Evolutionary conservation across 2,888 invertebrate genomes (phyloP).

Genomic region (Philopedon plagiatum): DNA sequence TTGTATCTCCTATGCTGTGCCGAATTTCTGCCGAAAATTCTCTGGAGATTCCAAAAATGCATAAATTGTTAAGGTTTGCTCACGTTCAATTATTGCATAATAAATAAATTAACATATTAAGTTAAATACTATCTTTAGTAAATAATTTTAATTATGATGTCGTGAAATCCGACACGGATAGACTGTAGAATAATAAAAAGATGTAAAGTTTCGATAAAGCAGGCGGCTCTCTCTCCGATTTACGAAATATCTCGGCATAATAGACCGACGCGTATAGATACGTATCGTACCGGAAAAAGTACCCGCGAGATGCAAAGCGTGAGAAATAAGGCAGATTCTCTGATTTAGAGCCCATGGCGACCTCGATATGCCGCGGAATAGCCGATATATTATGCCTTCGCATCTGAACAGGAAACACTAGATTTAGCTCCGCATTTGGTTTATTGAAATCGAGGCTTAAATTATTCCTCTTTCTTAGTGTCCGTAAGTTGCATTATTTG

Average conservation of each 20-base stretch:
- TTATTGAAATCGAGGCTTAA: slow-evolving; percentile 32
- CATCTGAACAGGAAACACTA: slow-evolving; percentile 34
- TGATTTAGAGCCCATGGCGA: slow-evolving; percentile 47
- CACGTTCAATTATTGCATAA: too few species aligned
- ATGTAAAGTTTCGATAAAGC: slow-evolving; percentile 20
- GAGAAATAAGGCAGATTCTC: slow-evolving; percentile 47
- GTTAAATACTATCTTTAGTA: too few species aligned
- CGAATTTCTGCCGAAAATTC: too few species aligned
- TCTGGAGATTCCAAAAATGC: too few species aligned
- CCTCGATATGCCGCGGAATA: slow-evolving; percentile 31
- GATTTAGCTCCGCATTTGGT: slow-evolving; percentile 32
- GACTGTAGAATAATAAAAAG: too few species aligned
- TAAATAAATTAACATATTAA: too few species aligned
- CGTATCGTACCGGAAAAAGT: slow-evolving; percentile 32
- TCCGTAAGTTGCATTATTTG: too few species aligned
- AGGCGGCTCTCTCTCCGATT: background rate
- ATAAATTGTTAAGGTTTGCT: too few species aligned
- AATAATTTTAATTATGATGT: too few species aligned
- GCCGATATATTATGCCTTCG: slow-evolving; percentile 35
- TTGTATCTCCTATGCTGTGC: too few species aligned
- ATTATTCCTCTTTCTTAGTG: too few species aligned
- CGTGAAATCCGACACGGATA: too few species aligned
- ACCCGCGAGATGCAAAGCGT: slow-evolving; percentile 38
- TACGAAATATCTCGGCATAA: slow-evolving; percentile 32
- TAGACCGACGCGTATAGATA: slow-evolving; percentile 29